These are phyloP conservation scores for Corythornis madagascariensis DNA, from an alignment of 2,113 vertebrate species.

Conservation along the genomic window DNA sequence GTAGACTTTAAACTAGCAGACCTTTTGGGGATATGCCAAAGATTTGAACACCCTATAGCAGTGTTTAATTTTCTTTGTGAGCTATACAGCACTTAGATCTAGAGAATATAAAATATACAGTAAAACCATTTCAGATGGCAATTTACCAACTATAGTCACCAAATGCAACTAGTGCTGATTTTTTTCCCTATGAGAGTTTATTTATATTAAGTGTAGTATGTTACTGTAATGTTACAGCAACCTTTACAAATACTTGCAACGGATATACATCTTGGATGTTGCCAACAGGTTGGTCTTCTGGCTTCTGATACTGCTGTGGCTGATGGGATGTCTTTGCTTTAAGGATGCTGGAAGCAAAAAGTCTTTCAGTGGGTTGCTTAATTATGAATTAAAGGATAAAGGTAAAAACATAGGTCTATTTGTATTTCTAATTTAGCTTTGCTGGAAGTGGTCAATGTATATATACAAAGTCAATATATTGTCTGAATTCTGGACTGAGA, in stretches of 20 bases:
- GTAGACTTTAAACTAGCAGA: not conserved
- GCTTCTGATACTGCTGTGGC: not conserved
- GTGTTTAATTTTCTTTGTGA: not conserved
- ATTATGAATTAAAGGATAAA: not conserved
- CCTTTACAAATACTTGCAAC: not conserved
- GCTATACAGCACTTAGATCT: not conserved
- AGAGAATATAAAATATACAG: not conserved
- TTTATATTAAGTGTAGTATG: not conserved
- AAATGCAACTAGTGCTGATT: not conserved
- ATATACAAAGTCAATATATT: not conserved
- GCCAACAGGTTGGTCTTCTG: not conserved
- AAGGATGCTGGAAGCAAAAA: not conserved
- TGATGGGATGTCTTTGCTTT: fast-evolving
- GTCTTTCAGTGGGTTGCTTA: not conserved
- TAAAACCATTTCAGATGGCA: not conserved
- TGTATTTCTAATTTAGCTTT: not conserved
- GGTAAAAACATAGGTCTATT: not conserved
- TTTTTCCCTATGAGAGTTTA: not conserved
- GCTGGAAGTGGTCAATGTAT: not conserved
- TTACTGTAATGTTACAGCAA: not conserved
- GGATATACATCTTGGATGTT: fast-evolving
- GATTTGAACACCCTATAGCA: not conserved
- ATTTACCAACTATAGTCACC: not conserved
- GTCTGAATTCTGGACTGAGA: not conserved
- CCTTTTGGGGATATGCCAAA: not conserved